These are phyloP conservation scores for Penelope pileata DNA, from an alignment of 2,113 vertebrate species.

Conservation along the genomic window DNA sequence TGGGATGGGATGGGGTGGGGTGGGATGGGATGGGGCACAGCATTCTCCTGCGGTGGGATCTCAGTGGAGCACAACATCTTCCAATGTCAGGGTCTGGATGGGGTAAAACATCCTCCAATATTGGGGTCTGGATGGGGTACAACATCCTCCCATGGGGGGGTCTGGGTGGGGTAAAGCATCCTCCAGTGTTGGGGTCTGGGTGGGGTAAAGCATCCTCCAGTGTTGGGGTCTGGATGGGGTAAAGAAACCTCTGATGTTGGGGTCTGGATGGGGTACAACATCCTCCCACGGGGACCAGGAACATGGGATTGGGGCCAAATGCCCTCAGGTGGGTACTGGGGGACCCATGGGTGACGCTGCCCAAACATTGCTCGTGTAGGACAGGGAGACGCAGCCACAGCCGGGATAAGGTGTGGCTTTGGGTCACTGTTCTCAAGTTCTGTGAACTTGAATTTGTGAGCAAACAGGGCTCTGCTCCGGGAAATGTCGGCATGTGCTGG, in stretches of 20 bases:
- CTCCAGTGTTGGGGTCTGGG: too few relatives aligned
- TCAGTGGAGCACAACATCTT: too few relatives aligned
- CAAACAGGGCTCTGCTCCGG: neutral
- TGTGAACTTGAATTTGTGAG: neutral
- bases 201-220: too few relatives aligned
- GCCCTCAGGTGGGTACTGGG: neutral
- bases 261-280: neutral
- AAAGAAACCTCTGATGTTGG: too few relatives aligned
- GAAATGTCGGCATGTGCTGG: neutral
- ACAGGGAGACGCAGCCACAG: neutral
- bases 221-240: neutral
- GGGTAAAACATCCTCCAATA: neutral
- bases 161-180: neutral
- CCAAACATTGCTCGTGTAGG: too few relatives aligned
- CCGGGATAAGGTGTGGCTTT: neutral
- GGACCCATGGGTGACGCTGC: fast-evolving
- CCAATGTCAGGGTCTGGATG: too few relatives aligned
- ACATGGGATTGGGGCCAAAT: neutral
- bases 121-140: neutral
- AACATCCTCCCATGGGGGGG: neutral
- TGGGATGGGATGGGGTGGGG: neutral
- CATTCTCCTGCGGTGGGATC: too few relatives aligned
- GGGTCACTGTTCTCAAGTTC: neutral
- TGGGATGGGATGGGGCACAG: too few relatives aligned
- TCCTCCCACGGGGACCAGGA: neutral